These are phyloP conservation scores for Caenorhabditis sp. DNA, from an alignment of 2,888 invertebrate genomes.

Conservation along the genomic window DNA sequence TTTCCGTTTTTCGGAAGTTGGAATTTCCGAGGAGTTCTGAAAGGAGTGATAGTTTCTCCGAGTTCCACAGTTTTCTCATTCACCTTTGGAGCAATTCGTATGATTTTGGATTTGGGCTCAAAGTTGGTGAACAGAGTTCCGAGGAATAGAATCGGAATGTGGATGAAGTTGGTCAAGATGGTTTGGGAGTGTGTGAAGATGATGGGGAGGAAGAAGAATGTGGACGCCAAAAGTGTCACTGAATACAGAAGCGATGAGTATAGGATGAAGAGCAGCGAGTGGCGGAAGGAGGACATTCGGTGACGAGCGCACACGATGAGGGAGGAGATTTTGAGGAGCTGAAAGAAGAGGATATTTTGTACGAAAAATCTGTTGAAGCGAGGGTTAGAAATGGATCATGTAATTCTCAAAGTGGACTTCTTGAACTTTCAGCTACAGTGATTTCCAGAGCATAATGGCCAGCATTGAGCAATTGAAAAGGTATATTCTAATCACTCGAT, in stretches of 20 bases:
- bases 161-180: constrained; percentile 60
- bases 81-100: constrained; percentile 68
- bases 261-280: constrained; percentile 50
- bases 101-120: constrained; percentile 57
- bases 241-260: constrained; percentile 50
- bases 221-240: constrained; percentile 54
- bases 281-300: constrained; percentile 63
- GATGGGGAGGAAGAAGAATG: constrained; percentile 64
- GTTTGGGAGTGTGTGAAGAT: constrained; percentile 66
- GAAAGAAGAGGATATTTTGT: too few relatives aligned
- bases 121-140: constrained; percentile 67
- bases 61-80: not conserved
- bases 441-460: too few relatives aligned
- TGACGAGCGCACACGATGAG: constrained; percentile 68
- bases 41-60: too few relatives aligned
- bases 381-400: too few relatives aligned
- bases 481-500: too few relatives aligned
- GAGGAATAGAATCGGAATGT: constrained; percentile 64
- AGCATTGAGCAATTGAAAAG: too few relatives aligned
- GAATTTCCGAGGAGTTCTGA: constrained; percentile 51
- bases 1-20: constrained; percentile 39
- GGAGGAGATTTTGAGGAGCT: constrained; percentile 61
- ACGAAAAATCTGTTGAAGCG: too few relatives aligned
- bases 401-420: too few relatives aligned
- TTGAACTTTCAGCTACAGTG: too few relatives aligned